Conservation (phyloP, 2,113 vertebrate species). For the Oreocharis arfaki region DNA sequence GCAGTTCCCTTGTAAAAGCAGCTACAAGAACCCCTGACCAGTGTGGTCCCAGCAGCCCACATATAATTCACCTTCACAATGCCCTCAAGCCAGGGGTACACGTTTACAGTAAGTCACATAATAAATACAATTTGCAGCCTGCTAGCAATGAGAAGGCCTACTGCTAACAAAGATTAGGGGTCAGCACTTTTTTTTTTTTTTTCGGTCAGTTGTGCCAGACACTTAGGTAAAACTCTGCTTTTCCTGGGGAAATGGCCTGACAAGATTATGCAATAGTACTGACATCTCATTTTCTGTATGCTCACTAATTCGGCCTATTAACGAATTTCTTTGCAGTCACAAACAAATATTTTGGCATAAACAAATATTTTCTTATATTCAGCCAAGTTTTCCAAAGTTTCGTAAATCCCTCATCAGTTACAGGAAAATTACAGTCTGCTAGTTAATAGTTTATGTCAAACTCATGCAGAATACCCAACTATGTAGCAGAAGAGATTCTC, state of each 20-base stretch:
- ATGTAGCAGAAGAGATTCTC: neutral
- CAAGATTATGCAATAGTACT: constrained; percentile 15
- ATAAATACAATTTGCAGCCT: constrained; percentile 19
- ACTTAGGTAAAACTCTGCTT: constrained; percentile 22
- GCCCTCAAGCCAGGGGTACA: neutral
- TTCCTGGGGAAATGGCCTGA: neutral
- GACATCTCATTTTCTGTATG: neutral
- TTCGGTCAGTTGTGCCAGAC: neutral
- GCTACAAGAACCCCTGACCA: neutral
- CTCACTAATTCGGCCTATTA: neutral
- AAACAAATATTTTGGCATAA: neutral
- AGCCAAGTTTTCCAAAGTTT: constrained; percentile 28
- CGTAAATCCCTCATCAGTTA: neutral
- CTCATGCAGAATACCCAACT: neutral
- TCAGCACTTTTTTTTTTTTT: neutral
- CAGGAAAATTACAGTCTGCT: neutral
- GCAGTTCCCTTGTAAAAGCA: neutral
- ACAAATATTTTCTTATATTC: neutral
- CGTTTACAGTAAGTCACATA: constrained; percentile 37
- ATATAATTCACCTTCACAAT: neutral
- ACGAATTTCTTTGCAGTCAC: neutral
- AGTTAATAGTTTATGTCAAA: neutral
- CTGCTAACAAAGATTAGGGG: neutral
- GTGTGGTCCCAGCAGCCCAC: neutral
- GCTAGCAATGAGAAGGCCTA: neutral